These are phyloP conservation scores for Drosophila putrida DNA, from an alignment of 2,888 invertebrate genomes.

Conservation along the genomic window DNA sequence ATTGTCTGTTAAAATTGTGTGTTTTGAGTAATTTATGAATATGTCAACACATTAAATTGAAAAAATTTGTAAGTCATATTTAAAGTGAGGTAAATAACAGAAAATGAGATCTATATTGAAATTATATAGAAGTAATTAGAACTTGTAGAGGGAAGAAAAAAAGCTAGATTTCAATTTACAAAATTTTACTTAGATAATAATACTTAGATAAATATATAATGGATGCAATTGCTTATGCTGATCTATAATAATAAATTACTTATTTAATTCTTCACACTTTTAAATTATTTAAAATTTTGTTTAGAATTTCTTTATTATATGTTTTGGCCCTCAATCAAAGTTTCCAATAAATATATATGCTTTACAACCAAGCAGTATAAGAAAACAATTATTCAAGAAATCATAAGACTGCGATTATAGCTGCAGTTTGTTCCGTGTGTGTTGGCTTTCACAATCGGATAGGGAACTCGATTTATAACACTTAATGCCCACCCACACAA, in stretches of 20 bases:
- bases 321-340: too few species aligned
- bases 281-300: background rate
- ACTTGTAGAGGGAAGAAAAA: too few species aligned
- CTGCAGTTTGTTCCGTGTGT: background rate
- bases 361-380: background rate
- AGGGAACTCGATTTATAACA: constrained; percentile 35
- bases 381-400: constrained; percentile 2
- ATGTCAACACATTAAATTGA: background rate
- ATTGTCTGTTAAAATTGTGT: background rate
- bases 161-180: too few species aligned
- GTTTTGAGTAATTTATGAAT: background rate
- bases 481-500: constrained; percentile 45
- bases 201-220: too few species aligned
- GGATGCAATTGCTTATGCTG: too few species aligned
- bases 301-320: background rate
- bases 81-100: background rate
- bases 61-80: background rate
- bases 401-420: background rate
- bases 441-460: constrained; percentile 44
- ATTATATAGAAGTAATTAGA: too few species aligned
- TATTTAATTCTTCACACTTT: background rate
- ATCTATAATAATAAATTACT: background rate
- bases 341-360: background rate
- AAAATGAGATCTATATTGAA: too few species aligned
- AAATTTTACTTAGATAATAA: too few species aligned